A percentile compares a stretch with the other conserved stretches of the same genome.
Evolutionary conservation across 2,888 invertebrate species (phyloP).

Genomic region (Liopterus haemorrhoidalis): DNA sequence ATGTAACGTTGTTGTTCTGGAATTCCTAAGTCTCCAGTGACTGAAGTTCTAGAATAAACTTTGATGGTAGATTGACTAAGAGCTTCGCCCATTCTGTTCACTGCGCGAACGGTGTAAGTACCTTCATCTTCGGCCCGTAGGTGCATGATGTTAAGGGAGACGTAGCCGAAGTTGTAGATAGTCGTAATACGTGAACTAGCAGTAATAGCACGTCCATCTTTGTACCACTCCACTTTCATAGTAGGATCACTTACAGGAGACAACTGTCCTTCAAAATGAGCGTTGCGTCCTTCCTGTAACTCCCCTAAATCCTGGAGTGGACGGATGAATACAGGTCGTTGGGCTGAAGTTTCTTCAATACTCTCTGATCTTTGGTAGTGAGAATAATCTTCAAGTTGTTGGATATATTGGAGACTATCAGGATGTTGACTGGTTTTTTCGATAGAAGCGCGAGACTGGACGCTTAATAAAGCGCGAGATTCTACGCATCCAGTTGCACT

Average conservation of each 20-base stretch:
- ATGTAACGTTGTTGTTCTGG: constrained; percentile 88
- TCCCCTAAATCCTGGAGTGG: constrained; percentile 81
- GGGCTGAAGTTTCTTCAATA: constrained; percentile 71
- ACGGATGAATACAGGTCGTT: constrained; percentile 82
- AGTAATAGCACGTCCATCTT: constrained; percentile 89
- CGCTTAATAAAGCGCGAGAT: constrained; percentile 74
- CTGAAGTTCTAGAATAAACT: constrained; percentile 73
- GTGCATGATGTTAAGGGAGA: constrained; percentile 97
- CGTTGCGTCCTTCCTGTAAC: constrained; percentile 83
- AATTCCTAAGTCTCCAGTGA: constrained; percentile 80
- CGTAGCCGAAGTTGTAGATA: constrained; percentile 98
- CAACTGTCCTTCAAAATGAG: constrained; percentile 88
- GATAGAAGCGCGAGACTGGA: constrained; percentile 75
- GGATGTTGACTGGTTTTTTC: constrained; percentile 88
- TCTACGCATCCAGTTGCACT: constrained; percentile 83
- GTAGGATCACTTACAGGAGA: constrained; percentile 89
- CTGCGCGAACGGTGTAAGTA: constrained; percentile 86
- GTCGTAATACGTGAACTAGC: constrained; percentile 96
- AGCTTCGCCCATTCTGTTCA: constrained; percentile 86
- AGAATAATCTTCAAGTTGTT: constrained; percentile 84
- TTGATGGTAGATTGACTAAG: constrained; percentile 73
- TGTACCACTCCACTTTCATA: constrained; percentile 94
- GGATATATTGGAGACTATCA: constrained; percentile 83
- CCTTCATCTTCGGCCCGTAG: constrained; percentile 98
- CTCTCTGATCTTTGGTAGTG: constrained; percentile 80